Conservation (phyloP, 2,113 vertebrate genomes). For the Antechinus stuartii region DNA sequence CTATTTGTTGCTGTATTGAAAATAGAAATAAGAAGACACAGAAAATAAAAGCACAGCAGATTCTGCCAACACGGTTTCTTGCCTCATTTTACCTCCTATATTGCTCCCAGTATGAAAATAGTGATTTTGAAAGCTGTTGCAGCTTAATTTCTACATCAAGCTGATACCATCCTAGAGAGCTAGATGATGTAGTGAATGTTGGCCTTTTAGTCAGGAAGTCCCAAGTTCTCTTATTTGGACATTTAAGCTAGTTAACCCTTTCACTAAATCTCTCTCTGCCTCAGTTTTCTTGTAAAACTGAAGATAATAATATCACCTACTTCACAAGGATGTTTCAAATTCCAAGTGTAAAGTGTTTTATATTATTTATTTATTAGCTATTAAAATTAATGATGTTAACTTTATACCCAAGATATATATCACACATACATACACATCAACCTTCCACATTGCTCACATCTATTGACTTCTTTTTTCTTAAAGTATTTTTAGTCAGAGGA, state of each 20-base stretch:
- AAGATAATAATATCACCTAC: background rate
- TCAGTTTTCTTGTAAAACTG: background rate
- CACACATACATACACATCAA: background rate
- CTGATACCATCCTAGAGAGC: background rate
- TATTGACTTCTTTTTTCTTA: background rate
- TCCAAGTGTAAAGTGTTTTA: background rate
- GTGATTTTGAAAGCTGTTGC: background rate
- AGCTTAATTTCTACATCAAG: background rate
- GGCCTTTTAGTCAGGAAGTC: background rate
- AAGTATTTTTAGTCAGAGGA: background rate
- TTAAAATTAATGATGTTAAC: background rate
- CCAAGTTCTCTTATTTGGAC: background rate
- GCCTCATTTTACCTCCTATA: background rate
- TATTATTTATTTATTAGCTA: background rate
- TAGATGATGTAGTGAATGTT: background rate
- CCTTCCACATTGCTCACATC: background rate
- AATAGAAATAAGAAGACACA: background rate
- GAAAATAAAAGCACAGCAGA: background rate
- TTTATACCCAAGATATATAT: background rate
- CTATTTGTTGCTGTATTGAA: background rate
- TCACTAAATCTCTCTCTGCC: background rate
- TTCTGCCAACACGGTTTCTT: background rate
- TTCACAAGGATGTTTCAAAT: background rate
- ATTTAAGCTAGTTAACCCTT: background rate
- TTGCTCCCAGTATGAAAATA: background rate